Evolutionary conservation across 2,113 vertebrate species (phyloP).

Genomic region (Capreolus pygargus): DNA sequence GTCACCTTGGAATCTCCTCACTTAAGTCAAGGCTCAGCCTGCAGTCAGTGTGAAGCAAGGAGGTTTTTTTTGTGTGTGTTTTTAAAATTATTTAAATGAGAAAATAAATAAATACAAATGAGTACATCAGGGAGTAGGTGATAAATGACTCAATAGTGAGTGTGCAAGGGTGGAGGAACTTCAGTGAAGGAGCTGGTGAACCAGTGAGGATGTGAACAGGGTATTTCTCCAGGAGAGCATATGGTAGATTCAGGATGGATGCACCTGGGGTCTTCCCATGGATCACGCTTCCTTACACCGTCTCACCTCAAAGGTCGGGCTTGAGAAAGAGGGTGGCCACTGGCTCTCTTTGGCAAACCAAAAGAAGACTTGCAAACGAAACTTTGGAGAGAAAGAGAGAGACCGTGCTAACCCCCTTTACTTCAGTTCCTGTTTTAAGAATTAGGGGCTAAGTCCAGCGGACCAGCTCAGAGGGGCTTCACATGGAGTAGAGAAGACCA

Average conservation of each 20-base stretch:
- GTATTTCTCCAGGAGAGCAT: not conserved
- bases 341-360: not conserved
- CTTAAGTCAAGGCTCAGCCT: not conserved
- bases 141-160: not conserved
- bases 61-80: not conserved
- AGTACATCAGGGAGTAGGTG: not conserved
- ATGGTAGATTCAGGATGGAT: not conserved
- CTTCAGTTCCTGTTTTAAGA: not conserved
- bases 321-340: not conserved
- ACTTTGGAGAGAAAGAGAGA: not conserved
- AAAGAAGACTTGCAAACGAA: constrained; percentile 5
- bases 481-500: not conserved
- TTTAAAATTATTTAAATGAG: not conserved
- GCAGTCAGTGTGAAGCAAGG: not conserved
- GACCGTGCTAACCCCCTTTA: not conserved
- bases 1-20: not conserved
- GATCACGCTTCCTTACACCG: rapidly evolving
- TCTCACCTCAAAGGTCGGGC: not conserved
- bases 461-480: not conserved
- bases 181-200: not conserved
- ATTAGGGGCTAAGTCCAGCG: not conserved
- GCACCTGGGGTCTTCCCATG: not conserved
- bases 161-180: not conserved
- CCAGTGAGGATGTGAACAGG: not conserved
- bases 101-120: not conserved